phyloP scores from a whole-genome alignment of 2,888 invertebrate genomes.

The Amphipyra tragopoginis region DNA sequence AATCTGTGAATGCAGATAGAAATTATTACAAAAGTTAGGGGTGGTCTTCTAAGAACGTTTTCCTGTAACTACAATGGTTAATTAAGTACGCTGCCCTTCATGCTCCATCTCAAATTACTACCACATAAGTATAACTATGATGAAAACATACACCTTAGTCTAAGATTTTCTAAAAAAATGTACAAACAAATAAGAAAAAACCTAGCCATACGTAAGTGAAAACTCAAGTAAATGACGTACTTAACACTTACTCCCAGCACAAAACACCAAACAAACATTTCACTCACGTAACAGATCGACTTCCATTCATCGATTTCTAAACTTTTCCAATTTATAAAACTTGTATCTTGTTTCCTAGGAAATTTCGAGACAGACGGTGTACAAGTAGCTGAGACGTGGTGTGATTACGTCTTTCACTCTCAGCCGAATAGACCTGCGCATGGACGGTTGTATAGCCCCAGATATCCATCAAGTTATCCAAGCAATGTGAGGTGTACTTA shows the following conservation, averaged over 20 bases:
- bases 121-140: no score
- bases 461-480: constrained; percentile 98
- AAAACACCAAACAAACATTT: constrained; percentile 43
- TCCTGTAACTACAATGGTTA: no score
- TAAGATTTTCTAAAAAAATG: neutral
- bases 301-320: constrained; percentile 44
- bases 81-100: no score
- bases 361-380: constrained; percentile 95
- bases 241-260: constrained; percentile 9
- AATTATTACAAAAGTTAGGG: no score
- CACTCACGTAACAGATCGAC: constrained; percentile 54
- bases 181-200: neutral
- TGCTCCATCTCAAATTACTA: no score
- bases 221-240: constrained; percentile 4
- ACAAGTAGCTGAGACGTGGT: constrained; percentile 93
- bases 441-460: constrained; percentile 96
- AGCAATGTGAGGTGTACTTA: constrained; percentile 96
- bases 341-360: constrained; percentile 85
- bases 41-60: no score
- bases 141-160: no score
- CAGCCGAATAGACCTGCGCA: constrained; percentile 91
- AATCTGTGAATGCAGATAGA: no score
- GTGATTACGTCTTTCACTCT: constrained; percentile 96
- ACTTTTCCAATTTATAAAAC: constrained; percentile 59
- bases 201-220: neutral